phyloP scores from a whole-genome alignment of 2,113 vertebrate species.

The Gnathonemus longibarbis region DNA sequence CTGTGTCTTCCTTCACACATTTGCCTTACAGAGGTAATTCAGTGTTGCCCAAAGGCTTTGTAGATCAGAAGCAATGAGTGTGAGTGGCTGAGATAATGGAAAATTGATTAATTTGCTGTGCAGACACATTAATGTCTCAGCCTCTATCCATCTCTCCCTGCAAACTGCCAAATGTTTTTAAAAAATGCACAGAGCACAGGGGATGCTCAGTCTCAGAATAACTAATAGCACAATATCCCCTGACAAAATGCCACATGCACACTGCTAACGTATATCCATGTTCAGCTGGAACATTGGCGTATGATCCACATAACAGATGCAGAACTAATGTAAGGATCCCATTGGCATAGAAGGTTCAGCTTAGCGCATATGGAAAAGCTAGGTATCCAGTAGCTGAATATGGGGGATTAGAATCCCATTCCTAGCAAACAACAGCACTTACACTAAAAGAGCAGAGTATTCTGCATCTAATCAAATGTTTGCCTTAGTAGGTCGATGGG shows the following conservation, averaged over 20 bases:
- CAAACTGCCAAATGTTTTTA: not conserved
- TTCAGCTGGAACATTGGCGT: not conserved
- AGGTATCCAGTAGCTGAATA: not conserved
- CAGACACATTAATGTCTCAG: not conserved
- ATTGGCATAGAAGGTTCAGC: not conserved
- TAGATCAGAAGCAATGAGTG: not conserved
- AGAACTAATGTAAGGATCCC: not conserved
- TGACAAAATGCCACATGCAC: not conserved
- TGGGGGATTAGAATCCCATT: not conserved
- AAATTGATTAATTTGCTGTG: slow-evolving; percentile 1
- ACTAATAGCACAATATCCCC: not conserved
- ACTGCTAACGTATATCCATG: not conserved
- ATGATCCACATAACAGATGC: not conserved
- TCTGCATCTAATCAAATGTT: not conserved
- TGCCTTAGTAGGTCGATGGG: not conserved
- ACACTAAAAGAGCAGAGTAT: not conserved
- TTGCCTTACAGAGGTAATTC: not conserved
- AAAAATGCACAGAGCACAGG: not conserved
- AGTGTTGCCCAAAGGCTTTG: not conserved
- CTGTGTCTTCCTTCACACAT: not conserved
- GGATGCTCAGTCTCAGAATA: not conserved
- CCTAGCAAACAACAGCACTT: not conserved
- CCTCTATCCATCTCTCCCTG: not conserved
- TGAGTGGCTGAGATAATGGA: slow-evolving; percentile 2
- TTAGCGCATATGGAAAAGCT: not conserved